phyloP scores from a whole-genome alignment of 2,888 invertebrate genomes.

The Beris morrisii region DNA sequence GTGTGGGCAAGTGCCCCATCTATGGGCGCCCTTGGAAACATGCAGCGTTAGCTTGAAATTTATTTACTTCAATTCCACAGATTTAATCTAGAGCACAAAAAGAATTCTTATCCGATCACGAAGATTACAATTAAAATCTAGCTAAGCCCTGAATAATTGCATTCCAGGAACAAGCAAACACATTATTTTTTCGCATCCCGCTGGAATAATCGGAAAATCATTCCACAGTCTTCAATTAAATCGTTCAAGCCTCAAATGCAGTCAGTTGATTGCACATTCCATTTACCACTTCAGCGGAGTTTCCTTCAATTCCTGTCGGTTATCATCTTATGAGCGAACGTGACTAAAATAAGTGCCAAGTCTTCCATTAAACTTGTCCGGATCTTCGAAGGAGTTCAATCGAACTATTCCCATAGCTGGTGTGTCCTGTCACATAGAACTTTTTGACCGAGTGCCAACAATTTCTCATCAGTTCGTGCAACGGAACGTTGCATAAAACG shows the following conservation, averaged over 20 bases:
- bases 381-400: not conserved
- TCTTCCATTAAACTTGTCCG: constrained; percentile 30
- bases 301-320: constrained; percentile 32
- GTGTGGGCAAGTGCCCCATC: no score
- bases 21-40: no score
- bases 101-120: no score
- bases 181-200: no score
- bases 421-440: not conserved
- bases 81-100: no score
- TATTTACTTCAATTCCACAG: no score
- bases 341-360: constrained; percentile 35
- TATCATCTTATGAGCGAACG: constrained; percentile 36
- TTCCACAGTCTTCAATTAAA: no score
- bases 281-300: constrained; percentile 29
- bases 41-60: no score
- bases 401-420: not conserved
- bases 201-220: no score
- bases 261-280: constrained; percentile 31
- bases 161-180: no score
- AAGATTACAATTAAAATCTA: no score
- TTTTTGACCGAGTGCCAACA: constrained; percentile 23
- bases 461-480: constrained; percentile 8
- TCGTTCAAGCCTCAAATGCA: not conserved
- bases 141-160: no score
- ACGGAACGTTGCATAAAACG: not conserved